phyloP scores from a whole-genome alignment of 2,113 vertebrate genomes.

The Ageneiosus marmoratus region DNA sequence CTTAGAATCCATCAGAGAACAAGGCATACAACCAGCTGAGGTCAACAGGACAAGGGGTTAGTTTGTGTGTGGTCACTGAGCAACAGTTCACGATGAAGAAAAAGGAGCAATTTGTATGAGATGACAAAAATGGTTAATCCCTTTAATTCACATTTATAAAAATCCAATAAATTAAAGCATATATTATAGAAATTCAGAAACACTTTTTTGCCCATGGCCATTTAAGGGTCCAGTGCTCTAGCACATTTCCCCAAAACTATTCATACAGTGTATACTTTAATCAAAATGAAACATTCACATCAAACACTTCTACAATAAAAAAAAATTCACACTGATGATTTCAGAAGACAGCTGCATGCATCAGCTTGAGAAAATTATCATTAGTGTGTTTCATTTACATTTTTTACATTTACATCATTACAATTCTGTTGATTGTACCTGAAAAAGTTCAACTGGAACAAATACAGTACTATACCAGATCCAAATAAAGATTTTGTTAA shows the following conservation, averaged over 20 bases:
- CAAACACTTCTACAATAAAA: not conserved
- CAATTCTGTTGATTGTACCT: not conserved
- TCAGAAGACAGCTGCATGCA: not conserved
- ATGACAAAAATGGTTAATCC: conserved; percentile 1
- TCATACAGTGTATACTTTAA: not conserved
- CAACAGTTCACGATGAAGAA: conserved; percentile 14
- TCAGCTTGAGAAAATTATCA: not conserved
- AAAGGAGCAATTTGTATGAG: not conserved
- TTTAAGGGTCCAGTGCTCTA: not conserved
- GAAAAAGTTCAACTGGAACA: not conserved
- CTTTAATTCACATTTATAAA: conserved; percentile 12
- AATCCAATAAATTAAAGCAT: not conserved
- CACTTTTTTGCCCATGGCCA: not conserved
- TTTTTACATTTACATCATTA: conserved; percentile 10
- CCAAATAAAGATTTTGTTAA: not conserved
- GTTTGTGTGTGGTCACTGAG: conserved; percentile 16
- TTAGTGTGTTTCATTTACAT: too few relatives aligned
- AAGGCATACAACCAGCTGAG: conserved; percentile 46
- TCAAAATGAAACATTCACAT: conserved; percentile 3
- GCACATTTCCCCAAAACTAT: not conserved
- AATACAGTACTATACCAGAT: not conserved
- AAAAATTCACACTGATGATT: not conserved
- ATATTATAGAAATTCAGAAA: not conserved
- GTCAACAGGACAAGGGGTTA: conserved; percentile 30
- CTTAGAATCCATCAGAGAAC: conserved; percentile 25